phyloP scores from a whole-genome alignment of 2,888 invertebrate genomes.

The Oligia fasciuncula region DNA sequence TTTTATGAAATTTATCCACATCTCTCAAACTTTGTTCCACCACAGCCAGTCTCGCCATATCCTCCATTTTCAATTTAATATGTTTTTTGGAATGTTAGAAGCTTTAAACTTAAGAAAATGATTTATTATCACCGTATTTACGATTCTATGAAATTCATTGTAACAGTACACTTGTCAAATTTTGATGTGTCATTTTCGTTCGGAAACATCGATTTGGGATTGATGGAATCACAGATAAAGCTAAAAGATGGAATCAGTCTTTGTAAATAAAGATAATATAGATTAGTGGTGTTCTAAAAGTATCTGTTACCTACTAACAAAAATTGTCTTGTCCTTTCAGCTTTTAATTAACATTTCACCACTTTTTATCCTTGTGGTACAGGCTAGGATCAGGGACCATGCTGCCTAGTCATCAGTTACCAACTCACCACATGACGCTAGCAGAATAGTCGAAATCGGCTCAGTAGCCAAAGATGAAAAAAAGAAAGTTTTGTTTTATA shows the following conservation, averaged over 20 bases:
- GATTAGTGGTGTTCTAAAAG: not conserved
- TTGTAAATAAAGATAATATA: not conserved
- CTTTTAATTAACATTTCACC: no score
- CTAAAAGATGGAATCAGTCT: not conserved
- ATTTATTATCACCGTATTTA: slow-evolving; percentile 64
- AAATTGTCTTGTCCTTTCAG: not conserved
- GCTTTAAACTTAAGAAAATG: slow-evolving; percentile 48
- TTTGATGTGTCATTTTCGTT: slow-evolving; percentile 83
- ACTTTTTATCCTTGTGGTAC: no score
- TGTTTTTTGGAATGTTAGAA: slow-evolving; percentile 51
- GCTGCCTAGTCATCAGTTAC: no score
- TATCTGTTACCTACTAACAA: not conserved
- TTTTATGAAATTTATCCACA: slow-evolving; percentile 76
- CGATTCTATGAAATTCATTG: slow-evolving; percentile 64
- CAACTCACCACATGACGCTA: not conserved
- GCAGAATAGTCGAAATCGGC: not conserved
- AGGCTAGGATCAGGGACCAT: no score
- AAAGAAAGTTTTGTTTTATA: no score
- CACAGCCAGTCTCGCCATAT: slow-evolving; percentile 85
- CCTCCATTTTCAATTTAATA: slow-evolving; percentile 79
- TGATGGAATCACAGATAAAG: not conserved
- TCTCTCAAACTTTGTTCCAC: slow-evolving; percentile 82
- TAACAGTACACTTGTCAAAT: slow-evolving; percentile 79
- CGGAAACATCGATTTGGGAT: slow-evolving; percentile 51
- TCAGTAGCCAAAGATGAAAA: no score